A percentile compares a stretch with the other conserved stretches of the same genome.
Conservation (phyloP, 2,888 invertebrate genomes). For the Sclerodermus sp. region DNA sequence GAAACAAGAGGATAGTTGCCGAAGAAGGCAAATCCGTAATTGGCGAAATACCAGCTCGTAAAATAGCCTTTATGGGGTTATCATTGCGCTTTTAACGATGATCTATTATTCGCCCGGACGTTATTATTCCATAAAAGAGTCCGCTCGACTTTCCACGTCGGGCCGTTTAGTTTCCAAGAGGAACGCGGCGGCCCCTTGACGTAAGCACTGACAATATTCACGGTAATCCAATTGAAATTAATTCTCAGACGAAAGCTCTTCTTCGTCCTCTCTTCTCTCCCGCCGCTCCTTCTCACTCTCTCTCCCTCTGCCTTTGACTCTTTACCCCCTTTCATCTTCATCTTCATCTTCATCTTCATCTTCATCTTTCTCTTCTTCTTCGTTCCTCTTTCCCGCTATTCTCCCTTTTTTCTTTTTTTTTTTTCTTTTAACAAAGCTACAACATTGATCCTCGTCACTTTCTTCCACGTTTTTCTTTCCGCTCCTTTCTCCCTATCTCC, state of each 20-base stretch:
- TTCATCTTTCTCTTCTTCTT: too few relatives aligned
- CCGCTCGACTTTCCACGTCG: constrained; percentile 14
- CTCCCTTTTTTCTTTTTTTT: too few relatives aligned
- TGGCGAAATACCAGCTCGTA: too few relatives aligned
- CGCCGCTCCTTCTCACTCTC: constrained; percentile 16
- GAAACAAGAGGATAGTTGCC: too few relatives aligned
- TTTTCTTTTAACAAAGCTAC: too few relatives aligned
- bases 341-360: too few relatives aligned
- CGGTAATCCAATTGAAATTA: constrained; percentile 39
- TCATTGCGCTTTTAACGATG: constrained; percentile 20
- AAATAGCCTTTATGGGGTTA: not conserved
- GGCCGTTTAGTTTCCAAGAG: constrained; percentile 12
- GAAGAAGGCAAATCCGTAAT: too few relatives aligned
- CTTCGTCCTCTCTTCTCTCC: constrained; percentile 12
- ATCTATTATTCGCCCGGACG: constrained; percentile 19
- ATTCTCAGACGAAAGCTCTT: constrained; percentile 23
- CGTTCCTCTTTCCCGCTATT: too few relatives aligned
- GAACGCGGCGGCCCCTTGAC: constrained; percentile 25
- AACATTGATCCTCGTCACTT: too few relatives aligned
- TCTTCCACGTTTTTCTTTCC: too few relatives aligned
- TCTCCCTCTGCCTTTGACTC: constrained; percentile 13
- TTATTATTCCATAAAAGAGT: constrained; percentile 23
- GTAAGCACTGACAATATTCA: constrained; percentile 34
- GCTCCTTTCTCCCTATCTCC: too few relatives aligned
- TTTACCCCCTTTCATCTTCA: not conserved